Conservation (phyloP, 2,797 vertebrate species). For the Anas bernieri region DNA sequence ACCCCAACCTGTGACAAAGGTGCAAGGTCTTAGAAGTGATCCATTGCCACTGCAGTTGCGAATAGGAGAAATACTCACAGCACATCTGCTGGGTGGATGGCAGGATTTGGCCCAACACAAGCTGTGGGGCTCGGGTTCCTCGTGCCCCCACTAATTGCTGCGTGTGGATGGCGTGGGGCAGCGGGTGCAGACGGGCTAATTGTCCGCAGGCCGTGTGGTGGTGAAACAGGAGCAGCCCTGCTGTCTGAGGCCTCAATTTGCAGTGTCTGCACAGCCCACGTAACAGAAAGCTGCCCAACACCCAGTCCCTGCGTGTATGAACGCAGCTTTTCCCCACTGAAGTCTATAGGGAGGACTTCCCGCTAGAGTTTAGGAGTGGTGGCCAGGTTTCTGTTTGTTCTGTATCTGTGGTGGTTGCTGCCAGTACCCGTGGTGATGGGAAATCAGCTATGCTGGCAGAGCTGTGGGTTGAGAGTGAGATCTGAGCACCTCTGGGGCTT, state of each 20-base stretch:
- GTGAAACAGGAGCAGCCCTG: not conserved
- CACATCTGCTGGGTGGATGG: not conserved
- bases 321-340: not conserved
- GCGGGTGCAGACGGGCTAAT: not conserved
- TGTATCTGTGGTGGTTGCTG: not conserved
- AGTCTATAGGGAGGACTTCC: not conserved
- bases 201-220: not conserved
- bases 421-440: not conserved
- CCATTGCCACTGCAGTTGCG: too few species aligned
- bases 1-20: too few species aligned
- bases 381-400: not conserved
- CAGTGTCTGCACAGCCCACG: not conserved
- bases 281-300: not conserved
- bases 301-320: not conserved
- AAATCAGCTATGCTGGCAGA: not conserved
- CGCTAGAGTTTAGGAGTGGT: not conserved
- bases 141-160: not conserved
- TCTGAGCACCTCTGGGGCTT: not conserved
- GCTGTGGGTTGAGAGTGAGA: not conserved
- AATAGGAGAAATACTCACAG: not conserved
- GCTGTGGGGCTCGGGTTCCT: not conserved
- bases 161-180: not conserved
- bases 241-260: not conserved
- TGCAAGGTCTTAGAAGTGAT: not conserved
- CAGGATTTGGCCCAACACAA: not conserved